These are phyloP conservation scores for Scaptomyza graminum DNA, from an alignment of 1,140 invertebrate genomes.

Conservation along the genomic window DNA sequence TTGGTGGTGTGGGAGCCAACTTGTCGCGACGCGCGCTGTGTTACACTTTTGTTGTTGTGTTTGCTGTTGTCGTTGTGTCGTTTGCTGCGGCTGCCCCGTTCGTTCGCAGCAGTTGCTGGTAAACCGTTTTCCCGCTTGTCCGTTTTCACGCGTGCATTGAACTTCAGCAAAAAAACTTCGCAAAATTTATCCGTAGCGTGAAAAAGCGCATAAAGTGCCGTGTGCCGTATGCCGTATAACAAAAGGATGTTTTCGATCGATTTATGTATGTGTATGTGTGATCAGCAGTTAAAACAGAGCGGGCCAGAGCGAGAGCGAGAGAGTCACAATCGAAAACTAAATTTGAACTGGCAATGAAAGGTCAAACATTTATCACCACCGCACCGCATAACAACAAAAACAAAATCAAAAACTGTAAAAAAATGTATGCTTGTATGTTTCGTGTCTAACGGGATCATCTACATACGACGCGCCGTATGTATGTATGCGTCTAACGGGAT, in stretches of 20 bases:
- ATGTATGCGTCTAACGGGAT: too few species aligned
- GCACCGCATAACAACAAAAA: too few species aligned
- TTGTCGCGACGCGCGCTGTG: conserved; percentile 17
- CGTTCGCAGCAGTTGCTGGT: conserved; percentile 4
- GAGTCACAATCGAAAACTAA: conserved; percentile 28
- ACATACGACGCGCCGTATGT: too few species aligned
- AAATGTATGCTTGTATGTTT: too few species aligned
- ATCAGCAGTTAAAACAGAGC: neutral
- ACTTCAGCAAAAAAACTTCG: too few species aligned
- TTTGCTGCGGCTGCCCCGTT: neutral
- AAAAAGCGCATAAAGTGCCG: too few species aligned
- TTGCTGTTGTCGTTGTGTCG: neutral
- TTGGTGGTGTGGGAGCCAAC: conserved; percentile 30
- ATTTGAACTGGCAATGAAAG: conserved; percentile 43
- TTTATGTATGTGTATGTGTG: neutral
- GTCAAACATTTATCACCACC: conserved; percentile 41
- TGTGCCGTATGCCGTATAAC: too few species aligned
- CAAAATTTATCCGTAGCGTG: neutral
- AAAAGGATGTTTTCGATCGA: neutral
- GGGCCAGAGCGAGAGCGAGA: neutral
- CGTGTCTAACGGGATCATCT: too few species aligned
- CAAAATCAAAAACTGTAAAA: too few species aligned
- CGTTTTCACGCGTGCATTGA: conserved; percentile 5
- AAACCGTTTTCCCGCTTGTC: conserved; percentile 12
- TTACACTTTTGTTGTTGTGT: conserved; percentile 3